A percentile compares a stretch with the other conserved stretches of the same genome.
These are phyloP conservation scores for Isoperla grammatica DNA, from an alignment of 2,888 invertebrate genomes.

Conservation along the genomic window DNA sequence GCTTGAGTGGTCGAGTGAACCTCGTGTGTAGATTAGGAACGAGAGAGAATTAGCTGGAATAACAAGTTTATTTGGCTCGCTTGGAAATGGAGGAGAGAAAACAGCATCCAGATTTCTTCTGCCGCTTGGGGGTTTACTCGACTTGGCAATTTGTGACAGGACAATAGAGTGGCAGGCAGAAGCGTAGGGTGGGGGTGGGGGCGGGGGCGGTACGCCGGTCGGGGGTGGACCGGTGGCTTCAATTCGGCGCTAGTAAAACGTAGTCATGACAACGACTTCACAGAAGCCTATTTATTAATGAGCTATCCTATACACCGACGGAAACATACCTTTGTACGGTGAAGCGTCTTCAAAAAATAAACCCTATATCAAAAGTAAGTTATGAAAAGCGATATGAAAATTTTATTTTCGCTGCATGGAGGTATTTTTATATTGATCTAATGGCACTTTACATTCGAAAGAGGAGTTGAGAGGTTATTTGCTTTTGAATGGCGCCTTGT, in stretches of 20 bases:
- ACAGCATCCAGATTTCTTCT: no score
- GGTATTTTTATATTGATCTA: no score
- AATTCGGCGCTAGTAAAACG: not conserved
- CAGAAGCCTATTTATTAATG: conserved; percentile 8
- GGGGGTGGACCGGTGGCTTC: conserved; percentile 23
- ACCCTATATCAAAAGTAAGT: not conserved
- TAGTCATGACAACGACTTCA: conserved; percentile 2
- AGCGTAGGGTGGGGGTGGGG: conserved; percentile 32
- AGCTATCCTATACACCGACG: not conserved
- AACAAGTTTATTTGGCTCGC: no score
- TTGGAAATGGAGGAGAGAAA: no score
- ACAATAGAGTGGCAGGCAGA: conserved; percentile 11
- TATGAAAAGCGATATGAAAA: not conserved
- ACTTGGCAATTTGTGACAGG: conserved; percentile 12
- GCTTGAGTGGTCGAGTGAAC: no score
- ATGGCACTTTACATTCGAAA: no score
- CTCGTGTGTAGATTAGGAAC: no score
- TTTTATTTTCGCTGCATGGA: not conserved
- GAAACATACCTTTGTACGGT: not conserved
- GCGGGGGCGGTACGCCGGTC: conserved; percentile 44
- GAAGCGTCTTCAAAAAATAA: conserved; percentile 6
- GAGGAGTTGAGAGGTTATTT: no score
- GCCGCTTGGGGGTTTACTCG: not conserved
- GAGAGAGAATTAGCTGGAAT: no score
- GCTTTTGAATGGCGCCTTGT: no score